phyloP scores from a whole-genome alignment of 2,113 vertebrate species.

The Rissa tridactyla region DNA sequence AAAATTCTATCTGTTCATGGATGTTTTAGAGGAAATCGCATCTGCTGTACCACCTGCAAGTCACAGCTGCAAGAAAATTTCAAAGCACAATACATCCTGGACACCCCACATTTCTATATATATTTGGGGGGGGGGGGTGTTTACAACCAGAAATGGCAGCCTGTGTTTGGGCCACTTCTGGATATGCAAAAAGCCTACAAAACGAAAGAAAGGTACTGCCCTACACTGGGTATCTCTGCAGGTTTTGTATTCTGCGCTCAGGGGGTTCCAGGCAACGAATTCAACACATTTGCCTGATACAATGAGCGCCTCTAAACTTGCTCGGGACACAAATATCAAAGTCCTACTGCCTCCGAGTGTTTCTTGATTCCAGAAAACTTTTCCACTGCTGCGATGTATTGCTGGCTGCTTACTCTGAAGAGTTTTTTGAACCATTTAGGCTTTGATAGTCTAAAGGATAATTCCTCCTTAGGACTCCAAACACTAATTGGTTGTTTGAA shows the following conservation, averaged over 20 bases:
- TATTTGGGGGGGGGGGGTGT: background rate
- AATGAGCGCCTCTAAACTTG: background rate
- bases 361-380: background rate
- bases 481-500: background rate
- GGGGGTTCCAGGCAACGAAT: background rate
- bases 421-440: background rate
- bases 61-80: background rate
- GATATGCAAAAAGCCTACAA: background rate
- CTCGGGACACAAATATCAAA: background rate
- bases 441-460: background rate
- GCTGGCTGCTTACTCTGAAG: background rate
- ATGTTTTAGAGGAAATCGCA: background rate
- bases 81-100: background rate
- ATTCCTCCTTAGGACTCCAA: background rate
- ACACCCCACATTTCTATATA: background rate
- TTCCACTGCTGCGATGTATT: accelerated
- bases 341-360: background rate
- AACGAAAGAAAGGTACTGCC: background rate
- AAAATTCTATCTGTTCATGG: background rate
- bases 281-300: background rate
- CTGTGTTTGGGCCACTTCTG: background rate
- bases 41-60: background rate
- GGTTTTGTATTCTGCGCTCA: background rate
- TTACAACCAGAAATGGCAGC: background rate
- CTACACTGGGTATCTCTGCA: background rate